Percentiles rank a stretch among this genome's conserved stretches.
Conservation (phyloP, 2,113 vertebrate species). For the Menidia beryllina region DNA sequence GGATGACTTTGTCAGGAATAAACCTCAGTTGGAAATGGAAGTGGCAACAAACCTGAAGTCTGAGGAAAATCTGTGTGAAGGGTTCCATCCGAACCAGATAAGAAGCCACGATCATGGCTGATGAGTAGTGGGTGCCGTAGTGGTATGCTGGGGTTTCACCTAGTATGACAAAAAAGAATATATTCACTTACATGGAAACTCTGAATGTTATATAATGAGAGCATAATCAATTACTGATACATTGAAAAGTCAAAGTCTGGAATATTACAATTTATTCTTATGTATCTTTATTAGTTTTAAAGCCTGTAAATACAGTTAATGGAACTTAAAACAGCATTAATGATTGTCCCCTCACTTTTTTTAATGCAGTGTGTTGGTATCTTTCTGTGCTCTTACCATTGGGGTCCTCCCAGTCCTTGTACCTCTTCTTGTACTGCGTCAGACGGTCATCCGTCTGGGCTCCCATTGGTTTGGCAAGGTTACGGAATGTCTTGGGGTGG, state of each 20-base stretch:
- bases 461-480: conserved; percentile 96
- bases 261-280: too few species aligned
- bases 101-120: conserved; percentile 98
- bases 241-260: too few species aligned
- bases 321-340: too few species aligned
- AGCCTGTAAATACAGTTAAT: too few species aligned
- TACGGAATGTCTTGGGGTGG: conserved; percentile 96
- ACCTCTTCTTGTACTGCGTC: conserved; percentile 97
- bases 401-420: conserved; percentile 98
- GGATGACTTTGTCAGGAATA: not conserved
- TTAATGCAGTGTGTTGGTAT: not conserved
- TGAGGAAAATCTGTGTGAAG: conserved; percentile 97
- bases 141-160: conserved; percentile 98
- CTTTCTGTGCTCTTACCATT: conserved; percentile 81
- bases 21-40: not conserved
- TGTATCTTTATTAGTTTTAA: too few species aligned
- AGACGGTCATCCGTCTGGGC: conserved; percentile 96
- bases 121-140: conserved; percentile 98
- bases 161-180: conserved; percentile 48
- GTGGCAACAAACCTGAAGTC: conserved; percentile 88
- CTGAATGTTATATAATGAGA: too few species aligned
- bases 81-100: conserved; percentile 98
- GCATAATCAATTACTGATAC: too few species aligned
- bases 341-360: not conserved
- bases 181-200: not conserved